Base-by-base conservation (phyloP, 2,113 vertebrate genomes). In the Colius striatus region DNA sequence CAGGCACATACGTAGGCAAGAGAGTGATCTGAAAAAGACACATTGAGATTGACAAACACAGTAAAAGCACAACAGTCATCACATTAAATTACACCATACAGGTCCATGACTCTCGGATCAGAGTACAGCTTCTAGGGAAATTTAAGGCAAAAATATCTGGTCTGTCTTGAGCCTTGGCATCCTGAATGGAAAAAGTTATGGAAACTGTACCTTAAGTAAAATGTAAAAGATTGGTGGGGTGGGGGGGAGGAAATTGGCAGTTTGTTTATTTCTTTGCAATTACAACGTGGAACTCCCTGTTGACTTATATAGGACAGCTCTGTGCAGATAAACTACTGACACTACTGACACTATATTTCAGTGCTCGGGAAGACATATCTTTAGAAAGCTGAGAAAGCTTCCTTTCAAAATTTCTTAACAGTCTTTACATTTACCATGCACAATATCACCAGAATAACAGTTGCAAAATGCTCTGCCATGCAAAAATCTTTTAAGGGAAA, bases 31-130 rank as follows among this genome's bases (percentile, higher is more conserved):
- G 6, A 26, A 4, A 65, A 85, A 76, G 5, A 0, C 11, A 27
- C 11, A 2, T 2, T 36, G n/a, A 45, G 74, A 73, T 61, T 10
- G 2, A 16, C 0, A 1, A 60, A 3, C 10, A 51, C 9, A n/a
- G 63, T 80, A 66, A 3, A 54, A 68, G 3, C 50, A n/a, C 48
- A 16, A 15, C 0, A 0, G 38, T 32, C 32, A 20, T 51, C 57
- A 14, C 36, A 45, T 48, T 72, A 34, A 51, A 55, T 67, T 48
- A 38, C 27, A 50, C n/a, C 53, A 6, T 0, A 17, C 13, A 75
- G 16, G n/a, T 5, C 19, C 20, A 3, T 20, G 29, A 53, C 36
- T 57, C 27, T 41, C 21, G 13, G 36, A 43, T 36, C 14, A 65
- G 54, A 80, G 65, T 5, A 17, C 6, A 41, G 14, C 7, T 80